These are phyloP conservation scores for Babyrousa celebensis DNA, from an alignment of 2,797 vertebrate species.

Conservation along the genomic window DNA sequence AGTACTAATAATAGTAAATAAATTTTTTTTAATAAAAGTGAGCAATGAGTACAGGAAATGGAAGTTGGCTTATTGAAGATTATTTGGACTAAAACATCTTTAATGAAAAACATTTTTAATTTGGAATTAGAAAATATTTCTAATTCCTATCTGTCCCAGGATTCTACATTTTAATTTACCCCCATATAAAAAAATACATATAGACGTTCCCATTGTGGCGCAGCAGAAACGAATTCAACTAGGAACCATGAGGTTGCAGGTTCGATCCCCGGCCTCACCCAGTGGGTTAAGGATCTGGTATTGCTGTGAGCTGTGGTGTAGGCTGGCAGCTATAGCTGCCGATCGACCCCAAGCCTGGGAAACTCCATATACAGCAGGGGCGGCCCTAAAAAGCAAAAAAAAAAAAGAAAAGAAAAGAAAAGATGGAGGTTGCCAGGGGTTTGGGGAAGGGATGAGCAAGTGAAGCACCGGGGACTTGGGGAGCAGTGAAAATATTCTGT, in stretches of 20 bases:
- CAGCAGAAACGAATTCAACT: too few species aligned
- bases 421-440: not conserved
- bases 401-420: not conserved
- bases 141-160: not conserved
- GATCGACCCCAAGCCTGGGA: too few species aligned
- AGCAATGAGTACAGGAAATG: not conserved
- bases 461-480: not conserved
- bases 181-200: not conserved
- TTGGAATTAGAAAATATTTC: not conserved
- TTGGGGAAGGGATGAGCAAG: not conserved
- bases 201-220: not conserved
- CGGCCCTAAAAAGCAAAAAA: too few species aligned
- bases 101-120: not conserved
- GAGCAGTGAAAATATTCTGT: not conserved
- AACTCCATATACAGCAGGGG: too few species aligned
- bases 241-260: too few species aligned
- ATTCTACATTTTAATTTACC: not conserved
- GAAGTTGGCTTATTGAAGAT: not conserved
- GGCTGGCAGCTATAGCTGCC: too few species aligned
- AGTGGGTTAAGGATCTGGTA: too few species aligned
- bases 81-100: slow-evolving; percentile 15
- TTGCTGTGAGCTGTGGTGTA: too few species aligned
- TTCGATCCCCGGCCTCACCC: too few species aligned
- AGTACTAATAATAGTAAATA: too few species aligned
- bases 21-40: too few species aligned